Conservation (phyloP, 37 sponge, comb jelly and placozoan genomes). For the Spongia lamella region DNA sequence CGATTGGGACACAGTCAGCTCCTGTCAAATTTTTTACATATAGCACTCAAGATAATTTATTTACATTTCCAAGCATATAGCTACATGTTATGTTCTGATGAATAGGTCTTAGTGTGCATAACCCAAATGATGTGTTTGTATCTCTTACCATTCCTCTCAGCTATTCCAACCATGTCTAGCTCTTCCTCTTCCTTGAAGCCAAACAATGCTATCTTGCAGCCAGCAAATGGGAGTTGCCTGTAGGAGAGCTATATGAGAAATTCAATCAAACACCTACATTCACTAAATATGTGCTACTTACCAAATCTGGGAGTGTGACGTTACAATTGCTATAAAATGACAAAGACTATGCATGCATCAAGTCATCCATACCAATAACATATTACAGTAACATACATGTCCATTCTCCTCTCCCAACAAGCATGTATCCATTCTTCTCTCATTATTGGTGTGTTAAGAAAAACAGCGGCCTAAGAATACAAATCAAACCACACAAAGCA, state of each 20-base stretch:
- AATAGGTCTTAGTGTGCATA: too few species aligned
- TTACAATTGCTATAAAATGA: conserved; percentile 14
- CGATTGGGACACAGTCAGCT: conserved; percentile 36
- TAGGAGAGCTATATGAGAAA: conserved; percentile 34
- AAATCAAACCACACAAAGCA: neutral
- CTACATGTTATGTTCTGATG: too few species aligned
- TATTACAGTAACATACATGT: conserved; percentile 11
- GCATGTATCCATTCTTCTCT: conserved; percentile 78
- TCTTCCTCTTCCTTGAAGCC: conserved; percentile 80
- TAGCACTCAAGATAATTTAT: too few species aligned
- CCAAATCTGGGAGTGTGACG: conserved; percentile 27
- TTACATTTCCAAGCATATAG: too few species aligned
- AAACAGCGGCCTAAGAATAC: conserved; percentile 67
- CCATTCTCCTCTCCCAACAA: conserved; percentile 63
- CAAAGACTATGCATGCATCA: neutral
- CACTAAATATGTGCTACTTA: neutral
- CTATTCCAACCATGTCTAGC: conserved; percentile 73
- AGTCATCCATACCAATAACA: neutral
- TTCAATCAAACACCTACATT: neutral
- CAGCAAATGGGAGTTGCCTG: conserved; percentile 81
- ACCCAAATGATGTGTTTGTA: conserved; percentile 19
- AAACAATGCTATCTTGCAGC: conserved; percentile 70
- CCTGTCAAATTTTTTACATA: too few species aligned
- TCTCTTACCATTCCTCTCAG: conserved; percentile 58
- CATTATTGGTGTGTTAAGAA: conserved; percentile 84